Percentiles rank a stretch among this genome's conserved stretches.
Evolutionary conservation across 2,888 invertebrate species (phyloP).

Genomic region (Conomelus anceps): DNA sequence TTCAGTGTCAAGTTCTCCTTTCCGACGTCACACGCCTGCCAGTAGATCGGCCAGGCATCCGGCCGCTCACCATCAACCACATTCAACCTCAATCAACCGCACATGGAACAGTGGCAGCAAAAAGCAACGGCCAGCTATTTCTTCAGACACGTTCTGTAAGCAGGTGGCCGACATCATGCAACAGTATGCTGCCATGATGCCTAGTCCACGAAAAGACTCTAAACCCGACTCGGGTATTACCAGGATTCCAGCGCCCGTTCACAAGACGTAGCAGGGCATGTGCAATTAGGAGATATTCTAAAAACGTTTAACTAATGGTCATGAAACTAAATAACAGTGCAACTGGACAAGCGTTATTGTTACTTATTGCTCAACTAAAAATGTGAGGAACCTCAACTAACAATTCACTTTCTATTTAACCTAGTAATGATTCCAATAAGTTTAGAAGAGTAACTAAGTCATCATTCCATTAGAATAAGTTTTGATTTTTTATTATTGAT

Average conservation of each 20-base stretch:
- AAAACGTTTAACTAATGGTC: no score
- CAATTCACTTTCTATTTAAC: no score
- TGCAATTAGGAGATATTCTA: no score
- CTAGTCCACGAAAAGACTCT: constrained; percentile 49
- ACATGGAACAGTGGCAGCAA: constrained; percentile 31
- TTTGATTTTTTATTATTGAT: no score
- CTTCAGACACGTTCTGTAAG: constrained; percentile 32
- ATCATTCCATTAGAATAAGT: no score
- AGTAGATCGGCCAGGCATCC: constrained; percentile 29
- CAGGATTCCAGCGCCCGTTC: constrained; percentile 49
- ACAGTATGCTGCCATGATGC: constrained; percentile 34
- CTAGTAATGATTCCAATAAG: no score
- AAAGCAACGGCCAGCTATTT: constrained; percentile 27
- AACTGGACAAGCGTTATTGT: background rate
- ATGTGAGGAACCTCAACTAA: no score
- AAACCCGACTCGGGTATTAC: constrained; percentile 45
- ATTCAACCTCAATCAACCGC: background rate
- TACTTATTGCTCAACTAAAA: background rate
- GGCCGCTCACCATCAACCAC: background rate
- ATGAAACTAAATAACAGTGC: no score
- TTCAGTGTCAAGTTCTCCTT: constrained; percentile 28
- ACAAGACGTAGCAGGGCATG: constrained; percentile 33
- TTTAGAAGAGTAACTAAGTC: no score
- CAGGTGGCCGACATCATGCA: constrained; percentile 34
- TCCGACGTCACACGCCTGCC: constrained; percentile 30